Conservation (phyloP, 2,888 invertebrate species). For the Dorcus parallelipipedus region DNA sequence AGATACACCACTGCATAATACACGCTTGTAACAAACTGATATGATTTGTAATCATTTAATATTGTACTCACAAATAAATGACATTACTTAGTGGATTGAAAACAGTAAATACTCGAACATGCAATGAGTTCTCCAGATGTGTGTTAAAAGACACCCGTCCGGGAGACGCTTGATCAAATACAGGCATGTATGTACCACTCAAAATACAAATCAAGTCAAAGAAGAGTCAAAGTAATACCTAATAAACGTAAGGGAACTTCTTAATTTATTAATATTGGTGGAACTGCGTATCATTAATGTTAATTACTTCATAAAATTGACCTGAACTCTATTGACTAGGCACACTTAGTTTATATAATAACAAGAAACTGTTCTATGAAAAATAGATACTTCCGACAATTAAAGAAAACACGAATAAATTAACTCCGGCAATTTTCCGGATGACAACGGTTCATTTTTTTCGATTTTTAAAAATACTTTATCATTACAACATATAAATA, state of each 20-base stretch:
- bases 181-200: constrained; percentile 11
- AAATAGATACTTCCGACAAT: constrained; percentile 54
- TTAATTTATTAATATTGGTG: constrained; percentile 34
- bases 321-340: constrained; percentile 64
- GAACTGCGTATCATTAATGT: constrained; percentile 45
- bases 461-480: constrained; percentile 50
- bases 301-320: constrained; percentile 54
- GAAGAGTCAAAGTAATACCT: neutral
- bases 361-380: constrained; percentile 57
- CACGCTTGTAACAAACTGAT: constrained; percentile 53
- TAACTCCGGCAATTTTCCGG: constrained; percentile 32
- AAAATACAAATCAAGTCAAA: constrained; percentile 15
- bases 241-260: neutral
- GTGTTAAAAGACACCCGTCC: constrained; percentile 1
- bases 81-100: constrained; percentile 29
- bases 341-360: constrained; percentile 61
- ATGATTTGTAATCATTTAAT: constrained; percentile 50
- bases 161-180: neutral
- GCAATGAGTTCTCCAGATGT: constrained; percentile 13
- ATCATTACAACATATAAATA: constrained; percentile 53
- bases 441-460: constrained; percentile 31
- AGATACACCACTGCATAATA: constrained; percentile 53
- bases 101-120: constrained; percentile 28
- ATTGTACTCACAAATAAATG: constrained; percentile 44
- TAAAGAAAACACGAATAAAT: constrained; percentile 48